Conservation (phyloP, 2,888 invertebrate species). For the Drosophila flavopinicola region DNA sequence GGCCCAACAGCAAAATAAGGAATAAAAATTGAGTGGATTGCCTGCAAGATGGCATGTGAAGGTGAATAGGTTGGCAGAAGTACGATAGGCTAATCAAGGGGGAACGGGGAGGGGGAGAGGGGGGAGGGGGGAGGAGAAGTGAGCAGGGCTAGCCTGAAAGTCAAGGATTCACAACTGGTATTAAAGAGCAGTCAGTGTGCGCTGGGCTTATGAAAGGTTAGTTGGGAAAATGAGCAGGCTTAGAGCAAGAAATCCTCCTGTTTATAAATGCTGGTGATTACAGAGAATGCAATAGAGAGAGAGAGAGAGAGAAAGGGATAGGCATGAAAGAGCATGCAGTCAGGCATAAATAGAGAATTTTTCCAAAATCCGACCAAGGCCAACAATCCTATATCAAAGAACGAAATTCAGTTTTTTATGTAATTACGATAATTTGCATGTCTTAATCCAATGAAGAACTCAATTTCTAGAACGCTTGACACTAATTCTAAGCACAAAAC, state of each 20-base stretch:
- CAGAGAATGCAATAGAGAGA: too few relatives aligned
- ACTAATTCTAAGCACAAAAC: too few relatives aligned
- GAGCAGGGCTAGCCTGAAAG: constrained; percentile 7
- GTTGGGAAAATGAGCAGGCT: not conserved
- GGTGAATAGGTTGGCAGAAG: not conserved
- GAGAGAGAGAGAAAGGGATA: too few relatives aligned
- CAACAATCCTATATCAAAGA: too few relatives aligned
- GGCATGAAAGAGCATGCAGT: too few relatives aligned
- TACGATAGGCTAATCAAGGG: not conserved
- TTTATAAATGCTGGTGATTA: not conserved
- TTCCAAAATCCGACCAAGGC: too few relatives aligned
- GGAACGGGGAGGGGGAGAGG: not conserved
- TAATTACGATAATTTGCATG: too few relatives aligned
- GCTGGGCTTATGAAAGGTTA: constrained; percentile 1
- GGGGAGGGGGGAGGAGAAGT: not conserved
- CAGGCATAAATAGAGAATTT: too few relatives aligned
- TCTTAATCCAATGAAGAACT: too few relatives aligned
- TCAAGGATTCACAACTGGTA: constrained; percentile 13
- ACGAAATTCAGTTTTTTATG: too few relatives aligned
- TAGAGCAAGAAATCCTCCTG: not conserved
- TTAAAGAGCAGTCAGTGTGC: constrained; percentile 19
- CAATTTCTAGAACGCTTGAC: too few relatives aligned
- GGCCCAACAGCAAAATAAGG: constrained; percentile 58
- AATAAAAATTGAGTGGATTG: constrained; percentile 74
- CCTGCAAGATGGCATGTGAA: constrained; percentile 23